Evolutionary conservation across 2,888 invertebrate genomes (phyloP), one percentile per base, ranked within the genome.

Genomic region (Pammene aurita): DNA sequence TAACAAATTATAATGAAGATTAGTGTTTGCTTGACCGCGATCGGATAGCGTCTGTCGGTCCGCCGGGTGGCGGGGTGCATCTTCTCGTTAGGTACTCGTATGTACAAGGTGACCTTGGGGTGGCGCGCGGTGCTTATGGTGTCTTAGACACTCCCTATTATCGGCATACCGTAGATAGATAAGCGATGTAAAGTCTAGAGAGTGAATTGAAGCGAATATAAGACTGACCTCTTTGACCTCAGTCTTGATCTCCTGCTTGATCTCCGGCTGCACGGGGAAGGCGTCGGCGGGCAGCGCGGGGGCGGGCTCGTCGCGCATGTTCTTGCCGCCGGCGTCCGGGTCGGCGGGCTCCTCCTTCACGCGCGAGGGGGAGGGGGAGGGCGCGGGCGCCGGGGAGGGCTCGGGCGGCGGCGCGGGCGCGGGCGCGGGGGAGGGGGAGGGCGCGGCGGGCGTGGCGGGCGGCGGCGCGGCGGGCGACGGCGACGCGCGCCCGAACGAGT

Each of bases 291-390:
- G 83, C 34, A 79, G 13, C 7, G 78, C 7, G 82, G 84, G 0
- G 83, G 87, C 93, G 63, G 87, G 90, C 58, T 95, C 96, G 73
- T 95, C 95, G 56, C 95, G 94, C 85, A 94, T 94, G 67, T 93
- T 93, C 84, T 93, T 94, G 79, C 94, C 94, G 52, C 94, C 94
- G 72, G 91, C 90, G 63, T 93, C 93, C 38, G 76, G 75, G 16
- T 94, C 94, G 16, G 94, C 94, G 16, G 94, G 95, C 75, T 96
- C 95, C 70, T 96, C 96, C 76, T 95, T 94, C 76, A 96, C 94
- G 26, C 42, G 58, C 26, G 7, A 16, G 38, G 11, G 16, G 38
- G 11, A 16, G 10, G 95, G 94, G 2, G 26, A 1, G 26, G 26
- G 26, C 26, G 26, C 68, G 94, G 94, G 70, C 94, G 94, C 95